These are phyloP conservation scores for Vespertilio murinus DNA, from an alignment of 2,797 vertebrate species.

Conservation along the genomic window DNA sequence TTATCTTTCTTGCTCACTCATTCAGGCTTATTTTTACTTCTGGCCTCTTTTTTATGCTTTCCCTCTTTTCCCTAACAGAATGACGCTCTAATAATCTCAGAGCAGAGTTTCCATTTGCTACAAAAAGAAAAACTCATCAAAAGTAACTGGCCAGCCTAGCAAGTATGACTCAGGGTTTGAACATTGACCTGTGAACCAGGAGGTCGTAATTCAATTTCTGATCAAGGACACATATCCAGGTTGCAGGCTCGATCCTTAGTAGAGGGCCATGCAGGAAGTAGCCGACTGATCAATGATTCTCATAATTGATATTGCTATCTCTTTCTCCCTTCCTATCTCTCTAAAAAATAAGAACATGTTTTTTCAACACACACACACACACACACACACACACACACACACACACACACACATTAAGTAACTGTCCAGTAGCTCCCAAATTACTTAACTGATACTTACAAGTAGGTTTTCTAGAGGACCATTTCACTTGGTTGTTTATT, in stretches of 20 bases:
- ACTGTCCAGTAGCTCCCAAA: constrained; percentile 47
- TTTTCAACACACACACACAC: too few relatives aligned
- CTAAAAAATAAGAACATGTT: too few relatives aligned
- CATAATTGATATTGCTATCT: too few relatives aligned
- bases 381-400: too few relatives aligned
- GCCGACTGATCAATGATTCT: too few relatives aligned
- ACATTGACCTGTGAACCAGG: too few relatives aligned
- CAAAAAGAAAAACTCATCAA: constrained; percentile 71
- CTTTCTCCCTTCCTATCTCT: too few relatives aligned
- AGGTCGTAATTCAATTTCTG: too few relatives aligned
- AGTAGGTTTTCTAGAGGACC: constrained; percentile 56
- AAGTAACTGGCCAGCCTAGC: background rate
- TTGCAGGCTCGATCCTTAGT: too few relatives aligned
- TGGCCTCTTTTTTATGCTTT: constrained; percentile 66
- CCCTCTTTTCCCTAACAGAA: constrained; percentile 67
- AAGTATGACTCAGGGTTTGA: too few relatives aligned
- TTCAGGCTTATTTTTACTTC: constrained; percentile 82
- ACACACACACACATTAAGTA: background rate
- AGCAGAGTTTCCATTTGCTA: constrained; percentile 64
- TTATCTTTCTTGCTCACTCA: constrained; percentile 85
- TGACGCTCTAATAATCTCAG: constrained; percentile 75
- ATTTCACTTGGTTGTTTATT: background rate
- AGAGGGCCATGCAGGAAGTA: too few relatives aligned
- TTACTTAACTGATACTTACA: constrained; percentile 51
- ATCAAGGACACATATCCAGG: too few relatives aligned